Conservation (phyloP, 2,113 vertebrate genomes). For the Hyla sarda region DNA sequence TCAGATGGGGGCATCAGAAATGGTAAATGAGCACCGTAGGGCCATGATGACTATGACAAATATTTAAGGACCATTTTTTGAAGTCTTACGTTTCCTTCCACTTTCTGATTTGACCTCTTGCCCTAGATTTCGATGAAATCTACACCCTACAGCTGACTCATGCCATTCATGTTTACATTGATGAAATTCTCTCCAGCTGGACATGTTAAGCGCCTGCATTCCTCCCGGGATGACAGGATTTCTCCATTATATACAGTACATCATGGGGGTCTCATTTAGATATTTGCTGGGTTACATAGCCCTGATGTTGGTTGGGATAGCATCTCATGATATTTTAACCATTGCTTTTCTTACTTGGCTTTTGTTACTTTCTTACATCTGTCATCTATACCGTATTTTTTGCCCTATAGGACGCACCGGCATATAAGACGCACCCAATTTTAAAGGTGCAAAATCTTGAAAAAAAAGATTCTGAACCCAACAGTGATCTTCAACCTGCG, state of each 20-base stretch:
- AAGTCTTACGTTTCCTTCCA: conserved; percentile 22
- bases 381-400: too few relatives aligned
- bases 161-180: neutral
- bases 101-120: conserved; percentile 17
- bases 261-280: neutral
- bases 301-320: neutral
- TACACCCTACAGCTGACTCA: neutral
- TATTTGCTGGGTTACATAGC: neutral
- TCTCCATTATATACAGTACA: neutral
- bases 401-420: too few relatives aligned
- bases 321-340: neutral
- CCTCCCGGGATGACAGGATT: neutral
- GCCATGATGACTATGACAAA: neutral
- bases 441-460: too few relatives aligned
- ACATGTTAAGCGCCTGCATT: neutral
- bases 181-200: conserved; percentile 13
- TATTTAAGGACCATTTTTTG: neutral
- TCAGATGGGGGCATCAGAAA: neutral
- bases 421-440: too few relatives aligned
- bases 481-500: too few relatives aligned
- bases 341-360: neutral
- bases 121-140: neutral
- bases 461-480: too few relatives aligned
- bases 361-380: too few relatives aligned
- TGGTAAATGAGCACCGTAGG: neutral